phyloP scores from a whole-genome alignment of 2,797 vertebrate species.

The Trematomus bernacchii region DNA sequence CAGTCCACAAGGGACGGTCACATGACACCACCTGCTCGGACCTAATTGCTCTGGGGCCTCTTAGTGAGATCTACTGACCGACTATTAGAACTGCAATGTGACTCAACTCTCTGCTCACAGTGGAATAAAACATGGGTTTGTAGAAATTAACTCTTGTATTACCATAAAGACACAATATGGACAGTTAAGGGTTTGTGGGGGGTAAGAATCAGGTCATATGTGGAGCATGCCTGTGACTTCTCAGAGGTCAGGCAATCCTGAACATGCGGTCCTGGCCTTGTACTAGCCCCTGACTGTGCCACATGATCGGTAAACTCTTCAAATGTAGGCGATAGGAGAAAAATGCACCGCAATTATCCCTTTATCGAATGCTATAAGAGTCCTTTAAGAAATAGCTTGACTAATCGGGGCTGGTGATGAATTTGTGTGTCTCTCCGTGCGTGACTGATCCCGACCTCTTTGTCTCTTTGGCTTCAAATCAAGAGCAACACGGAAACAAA shows the following conservation, averaged over 20 bases:
- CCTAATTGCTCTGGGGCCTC: conserved; percentile 72
- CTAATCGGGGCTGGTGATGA: conserved; percentile 30
- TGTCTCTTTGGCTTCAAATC: conserved; percentile 53
- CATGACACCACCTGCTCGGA: conserved; percentile 81
- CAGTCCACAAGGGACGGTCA: conserved; percentile 76
- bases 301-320: conserved; percentile 24
- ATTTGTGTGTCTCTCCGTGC: conserved; percentile 37
- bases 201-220: conserved; percentile 1
- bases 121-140: conserved; percentile 3
- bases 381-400: conserved; percentile 25
- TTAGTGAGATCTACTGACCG: conserved; percentile 59
- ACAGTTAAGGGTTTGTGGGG: not conserved
- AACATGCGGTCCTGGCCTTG: conserved; percentile 1
- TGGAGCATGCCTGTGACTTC: not conserved
- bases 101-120: conserved; percentile 26
- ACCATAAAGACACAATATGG: not conserved
- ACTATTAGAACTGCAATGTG: conserved; percentile 36
- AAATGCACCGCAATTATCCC: conserved; percentile 6
- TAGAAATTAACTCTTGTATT: not conserved
- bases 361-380: conserved; percentile 6
- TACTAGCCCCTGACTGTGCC: conserved; percentile 3
- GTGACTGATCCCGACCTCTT: conserved; percentile 25
- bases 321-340: not conserved
- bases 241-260: not conserved
- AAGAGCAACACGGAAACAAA: conserved; percentile 18